Evolutionary conservation across 2,888 invertebrate species (phyloP).

Genomic region (Phaedon cochleariae): DNA sequence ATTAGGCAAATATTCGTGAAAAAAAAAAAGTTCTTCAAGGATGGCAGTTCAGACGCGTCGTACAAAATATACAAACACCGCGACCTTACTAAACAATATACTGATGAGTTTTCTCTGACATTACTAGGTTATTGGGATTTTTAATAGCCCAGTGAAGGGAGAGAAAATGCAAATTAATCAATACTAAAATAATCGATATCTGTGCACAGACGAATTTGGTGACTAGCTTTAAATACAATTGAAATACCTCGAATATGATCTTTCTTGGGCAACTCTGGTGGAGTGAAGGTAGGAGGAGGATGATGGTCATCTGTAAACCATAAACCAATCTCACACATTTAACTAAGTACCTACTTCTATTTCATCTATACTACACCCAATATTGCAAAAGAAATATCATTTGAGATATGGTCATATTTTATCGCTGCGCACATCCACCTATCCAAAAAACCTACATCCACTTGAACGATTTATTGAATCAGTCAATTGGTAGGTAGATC

Average conservation of each 20-base stretch:
- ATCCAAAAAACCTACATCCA: background rate
- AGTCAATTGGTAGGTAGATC: too few species aligned
- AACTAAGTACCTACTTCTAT: constrained; percentile 33
- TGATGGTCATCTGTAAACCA: constrained; percentile 95
- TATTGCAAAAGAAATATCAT: background rate
- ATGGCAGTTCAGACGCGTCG: too few species aligned
- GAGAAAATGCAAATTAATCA: constrained; percentile 4
- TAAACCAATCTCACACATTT: constrained; percentile 73
- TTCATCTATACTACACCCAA: background rate
- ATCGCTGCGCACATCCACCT: background rate
- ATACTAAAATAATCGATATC: constrained; percentile 8
- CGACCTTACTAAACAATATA: background rate
- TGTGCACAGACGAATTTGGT: constrained; percentile 32
- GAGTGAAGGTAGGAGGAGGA: constrained; percentile 97
- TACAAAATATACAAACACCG: background rate
- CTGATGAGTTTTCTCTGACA: background rate
- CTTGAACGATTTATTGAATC: too few species aligned
- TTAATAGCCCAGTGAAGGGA: background rate
- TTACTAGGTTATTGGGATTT: background rate
- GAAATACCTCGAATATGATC: constrained; percentile 92
- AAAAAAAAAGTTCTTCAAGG: too few species aligned
- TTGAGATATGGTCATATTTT: constrained; percentile 14
- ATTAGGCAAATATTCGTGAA: too few species aligned
- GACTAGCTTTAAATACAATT: constrained; percentile 29
- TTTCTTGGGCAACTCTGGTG: constrained; percentile 99